Evolutionary conservation across 1,140 invertebrate genomes (phyloP), one percentile per base, ranked within the genome.

Genomic region (Drosophila rufa): DNA sequence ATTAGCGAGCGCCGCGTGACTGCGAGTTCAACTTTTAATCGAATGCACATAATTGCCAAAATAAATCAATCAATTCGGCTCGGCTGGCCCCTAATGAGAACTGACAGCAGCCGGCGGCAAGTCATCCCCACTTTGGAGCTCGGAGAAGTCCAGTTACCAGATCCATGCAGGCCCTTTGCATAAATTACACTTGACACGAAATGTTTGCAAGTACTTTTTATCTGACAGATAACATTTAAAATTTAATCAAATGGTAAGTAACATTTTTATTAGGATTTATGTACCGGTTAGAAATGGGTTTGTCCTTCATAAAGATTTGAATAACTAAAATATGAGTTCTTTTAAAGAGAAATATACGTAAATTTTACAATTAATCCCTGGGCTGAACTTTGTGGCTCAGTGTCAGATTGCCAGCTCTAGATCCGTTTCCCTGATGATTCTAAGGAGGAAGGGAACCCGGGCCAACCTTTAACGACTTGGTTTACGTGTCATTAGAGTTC

Each of bases 41-140:
- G 84, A 89, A 90, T 90, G 82, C 79, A 85, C 79, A 91, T 91
- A 91, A 91, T 91, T 91, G 86, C 86, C 75, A 86, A 91, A 91
- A 91, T 91, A 91, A 91, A 91, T 91, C 87, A 91, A 91, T 91
- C 87, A 91, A 91, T 91, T 91, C 84, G 74, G 53, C 83, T 73
- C 66, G 80, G 64, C 62, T 87, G 68, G 51, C 42, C 55, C 53
- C 74, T 87, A 87, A 91, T 91, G 84, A 83, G 65, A 87, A 81
- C 61, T 87, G 87, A 87, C 87, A 87, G 74, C 48, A n/a, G 47
- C 55, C 67, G 67, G 43, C 14, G 59, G 55, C 67, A 36, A 45
- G 70, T 50, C 68, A 71, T 47, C 15, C 47, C 45, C 19, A 12
- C 17, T 48, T 42, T 30, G 36, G 17, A 61, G 40, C 40, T 5